phyloP scores from a whole-genome alignment of 1,140 invertebrate genomes.

The Helicoverpa zea region DNA sequence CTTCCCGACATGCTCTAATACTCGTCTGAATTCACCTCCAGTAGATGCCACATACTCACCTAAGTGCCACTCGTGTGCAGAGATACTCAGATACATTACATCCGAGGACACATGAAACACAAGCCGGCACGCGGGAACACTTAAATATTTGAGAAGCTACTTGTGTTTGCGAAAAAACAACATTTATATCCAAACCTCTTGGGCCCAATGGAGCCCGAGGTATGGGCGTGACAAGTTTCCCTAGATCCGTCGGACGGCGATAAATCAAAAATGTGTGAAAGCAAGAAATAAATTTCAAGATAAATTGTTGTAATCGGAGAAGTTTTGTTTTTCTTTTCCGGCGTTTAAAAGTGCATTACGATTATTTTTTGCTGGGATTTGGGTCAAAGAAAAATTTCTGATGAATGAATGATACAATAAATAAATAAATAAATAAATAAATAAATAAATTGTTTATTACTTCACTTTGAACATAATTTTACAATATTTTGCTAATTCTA shows the following conservation, averaged over 20 bases:
- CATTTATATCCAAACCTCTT: conserved; percentile 41
- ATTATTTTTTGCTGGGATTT: neutral
- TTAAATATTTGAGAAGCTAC: conserved; percentile 43
- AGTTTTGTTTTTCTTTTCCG: neutral
- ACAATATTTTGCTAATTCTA: no score
- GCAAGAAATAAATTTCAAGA: conserved; percentile 24
- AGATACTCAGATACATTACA: neutral
- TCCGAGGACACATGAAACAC: conserved; percentile 17
- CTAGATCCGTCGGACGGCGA: neutral
- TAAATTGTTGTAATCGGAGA: conserved; percentile 13
- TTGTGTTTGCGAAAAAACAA: conserved; percentile 34
- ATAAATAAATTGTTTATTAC: no score
- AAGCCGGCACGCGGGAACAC: neutral
- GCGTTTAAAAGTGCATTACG: conserved; percentile 19
- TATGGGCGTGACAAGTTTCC: conserved; percentile 39
- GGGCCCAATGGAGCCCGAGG: conserved; percentile 29
- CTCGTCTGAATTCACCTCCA: conserved; percentile 21
- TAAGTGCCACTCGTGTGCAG: neutral
- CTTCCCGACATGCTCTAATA: conserved; percentile 18
- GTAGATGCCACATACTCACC: neutral
- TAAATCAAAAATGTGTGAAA: conserved; percentile 44
- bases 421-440: no score
- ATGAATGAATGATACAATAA: no score
- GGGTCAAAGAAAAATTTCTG: no score
- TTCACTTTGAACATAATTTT: no score